phyloP scores from a whole-genome alignment of 2,888 invertebrate genomes.

The Ichneumoninae sp. region DNA sequence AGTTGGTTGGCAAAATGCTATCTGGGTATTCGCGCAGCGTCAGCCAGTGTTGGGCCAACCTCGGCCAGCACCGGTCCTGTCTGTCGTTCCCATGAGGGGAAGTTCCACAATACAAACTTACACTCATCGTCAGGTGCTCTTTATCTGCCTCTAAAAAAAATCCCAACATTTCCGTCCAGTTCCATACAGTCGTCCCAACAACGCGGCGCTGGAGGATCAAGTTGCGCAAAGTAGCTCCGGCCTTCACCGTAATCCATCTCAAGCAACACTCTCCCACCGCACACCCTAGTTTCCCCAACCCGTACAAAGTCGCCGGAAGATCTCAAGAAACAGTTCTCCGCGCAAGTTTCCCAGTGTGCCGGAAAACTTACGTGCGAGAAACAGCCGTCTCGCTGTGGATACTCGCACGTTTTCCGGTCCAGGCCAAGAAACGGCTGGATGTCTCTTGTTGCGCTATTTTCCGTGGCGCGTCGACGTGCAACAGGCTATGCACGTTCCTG shows the following conservation, averaged over 20 bases:
- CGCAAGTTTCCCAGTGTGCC: background rate
- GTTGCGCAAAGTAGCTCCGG: conserved; percentile 2
- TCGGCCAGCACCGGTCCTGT: no score
- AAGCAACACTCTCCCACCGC: background rate
- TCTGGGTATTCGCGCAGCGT: no score
- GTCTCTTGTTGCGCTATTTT: conserved; percentile 58
- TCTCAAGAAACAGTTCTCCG: background rate
- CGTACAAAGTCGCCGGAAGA: background rate
- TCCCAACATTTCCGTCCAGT: no score
- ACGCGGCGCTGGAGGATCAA: background rate
- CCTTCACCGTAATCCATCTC: background rate
- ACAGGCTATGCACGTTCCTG: conserved; percentile 66
- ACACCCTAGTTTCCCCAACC: background rate
- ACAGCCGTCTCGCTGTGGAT: conserved; percentile 22
- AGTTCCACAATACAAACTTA: no score
- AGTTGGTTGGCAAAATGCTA: no score
- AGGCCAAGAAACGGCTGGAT: conserved; percentile 57
- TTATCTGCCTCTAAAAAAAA: no score
- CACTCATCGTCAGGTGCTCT: no score
- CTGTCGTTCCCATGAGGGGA: no score
- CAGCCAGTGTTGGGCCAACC: no score
- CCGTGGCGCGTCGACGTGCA: conserved; percentile 57
- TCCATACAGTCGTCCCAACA: background rate
- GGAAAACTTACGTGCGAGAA: conserved; percentile 23
- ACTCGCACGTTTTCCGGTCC: conserved; percentile 35